phyloP scores from a whole-genome alignment of 2,113 vertebrate genomes.

The Ivindomyrus marchei region DNA sequence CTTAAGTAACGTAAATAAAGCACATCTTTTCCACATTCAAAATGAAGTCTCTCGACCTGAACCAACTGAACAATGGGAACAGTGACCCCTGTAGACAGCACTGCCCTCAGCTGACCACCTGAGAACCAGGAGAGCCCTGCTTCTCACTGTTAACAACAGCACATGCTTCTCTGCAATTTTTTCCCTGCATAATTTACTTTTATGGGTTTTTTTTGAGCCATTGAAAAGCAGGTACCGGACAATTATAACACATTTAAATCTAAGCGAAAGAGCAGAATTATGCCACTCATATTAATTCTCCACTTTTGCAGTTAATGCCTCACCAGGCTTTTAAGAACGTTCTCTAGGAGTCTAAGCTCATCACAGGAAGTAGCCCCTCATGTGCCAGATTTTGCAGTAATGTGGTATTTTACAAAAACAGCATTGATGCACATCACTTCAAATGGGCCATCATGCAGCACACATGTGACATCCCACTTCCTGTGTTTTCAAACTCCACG shows the following conservation, averaged over 20 bases:
- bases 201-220: neutral
- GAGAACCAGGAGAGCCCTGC: neutral
- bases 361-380: slow-evolving; percentile 23
- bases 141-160: neutral
- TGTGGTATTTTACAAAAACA: slow-evolving; percentile 26
- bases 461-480: neutral
- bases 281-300: slow-evolving; percentile 15
- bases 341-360: slow-evolving; percentile 24
- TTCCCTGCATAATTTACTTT: neutral
- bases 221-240: neutral
- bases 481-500: neutral
- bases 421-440: slow-evolving; percentile 6
- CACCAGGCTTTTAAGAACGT: slow-evolving; percentile 26
- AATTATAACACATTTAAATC: neutral
- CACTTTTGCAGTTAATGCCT: slow-evolving; percentile 31
- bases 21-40: neutral
- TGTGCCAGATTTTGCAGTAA: slow-evolving; percentile 30
- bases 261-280: neutral
- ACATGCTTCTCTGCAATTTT: neutral
- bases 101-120: neutral
- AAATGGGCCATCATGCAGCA: neutral
- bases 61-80: neutral
- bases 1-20: neutral
- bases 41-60: neutral
- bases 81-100: neutral